Evolutionary conservation across 2,797 vertebrate species (phyloP).

Genomic region (Macroramphosus scolopax): DNA sequence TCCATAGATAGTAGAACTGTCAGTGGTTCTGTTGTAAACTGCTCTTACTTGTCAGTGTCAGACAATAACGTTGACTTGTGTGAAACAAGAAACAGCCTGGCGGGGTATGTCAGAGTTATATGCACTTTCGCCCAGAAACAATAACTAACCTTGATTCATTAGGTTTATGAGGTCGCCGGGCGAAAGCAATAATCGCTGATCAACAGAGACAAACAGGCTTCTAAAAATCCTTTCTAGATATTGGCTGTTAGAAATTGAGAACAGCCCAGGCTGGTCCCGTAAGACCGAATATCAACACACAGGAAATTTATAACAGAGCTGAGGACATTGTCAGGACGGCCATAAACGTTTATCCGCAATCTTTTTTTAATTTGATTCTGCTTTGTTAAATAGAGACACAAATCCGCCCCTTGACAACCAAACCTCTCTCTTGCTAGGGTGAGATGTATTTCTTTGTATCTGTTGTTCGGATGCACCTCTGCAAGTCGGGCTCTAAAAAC

Average conservation of each 20-base stretch:
- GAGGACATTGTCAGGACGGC: conserved; percentile 46
- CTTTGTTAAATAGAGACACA: conserved; percentile 62
- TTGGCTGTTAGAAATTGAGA: conserved; percentile 21
- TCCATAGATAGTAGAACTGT: conserved; percentile 28
- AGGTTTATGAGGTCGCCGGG: too few species aligned
- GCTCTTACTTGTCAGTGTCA: conserved; percentile 13
- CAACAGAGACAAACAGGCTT: conserved; percentile 20
- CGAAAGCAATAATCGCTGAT: conserved; percentile 29
- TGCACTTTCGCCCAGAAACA: conserved; percentile 17
- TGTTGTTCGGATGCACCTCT: too few species aligned
- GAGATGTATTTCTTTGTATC: too few species aligned
- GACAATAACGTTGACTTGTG: conserved; percentile 3
- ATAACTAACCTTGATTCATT: conserved; percentile 13
- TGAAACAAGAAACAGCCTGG: conserved; percentile 1
- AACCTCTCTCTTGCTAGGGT: conserved; percentile 4
- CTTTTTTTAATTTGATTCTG: conserved; percentile 50
- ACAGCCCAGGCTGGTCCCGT: neutral
- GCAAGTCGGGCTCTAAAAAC: too few species aligned
- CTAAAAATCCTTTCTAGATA: conserved; percentile 21
- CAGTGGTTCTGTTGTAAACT: conserved; percentile 1
- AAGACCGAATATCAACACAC: conserved; percentile 39
- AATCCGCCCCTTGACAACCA: conserved; percentile 50
- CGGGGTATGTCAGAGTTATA: conserved; percentile 2
- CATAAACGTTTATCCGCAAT: conserved; percentile 62
- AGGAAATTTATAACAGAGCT: conserved; percentile 57